phyloP scores from a whole-genome alignment of 2,797 vertebrate species.

The Morus bassanus region DNA sequence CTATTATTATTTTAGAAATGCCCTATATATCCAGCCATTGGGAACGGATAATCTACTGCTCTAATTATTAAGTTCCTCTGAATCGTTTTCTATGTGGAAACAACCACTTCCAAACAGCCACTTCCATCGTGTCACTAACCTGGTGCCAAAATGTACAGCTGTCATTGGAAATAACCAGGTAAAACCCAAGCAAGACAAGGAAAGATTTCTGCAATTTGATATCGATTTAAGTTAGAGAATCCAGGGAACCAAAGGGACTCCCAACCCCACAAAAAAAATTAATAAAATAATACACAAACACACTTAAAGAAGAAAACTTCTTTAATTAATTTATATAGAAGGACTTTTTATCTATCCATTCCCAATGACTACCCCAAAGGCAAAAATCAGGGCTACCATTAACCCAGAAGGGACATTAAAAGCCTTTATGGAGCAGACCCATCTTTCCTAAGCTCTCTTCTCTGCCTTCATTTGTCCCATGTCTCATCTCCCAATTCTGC shows the following conservation, averaged over 20 bases:
- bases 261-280: not conserved
- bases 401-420: not conserved
- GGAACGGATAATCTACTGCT: not conserved
- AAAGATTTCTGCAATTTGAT: not conserved
- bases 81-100: not conserved
- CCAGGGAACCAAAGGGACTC: not conserved
- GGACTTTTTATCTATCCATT: not conserved
- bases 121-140: not conserved
- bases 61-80: not conserved
- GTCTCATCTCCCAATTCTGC: not conserved
- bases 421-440: not conserved
- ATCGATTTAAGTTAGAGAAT: not conserved
- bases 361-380: not conserved
- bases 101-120: not conserved
- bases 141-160: not conserved
- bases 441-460: not conserved
- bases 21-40: not conserved
- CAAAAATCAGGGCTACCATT: not conserved
- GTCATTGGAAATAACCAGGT: not conserved
- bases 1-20: not conserved
- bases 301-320: not conserved
- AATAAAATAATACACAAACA: not conserved
- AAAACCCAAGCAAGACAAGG: not conserved
- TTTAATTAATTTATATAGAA: not conserved
- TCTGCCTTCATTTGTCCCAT: not conserved